Conservation (phyloP, 2,888 invertebrate genomes). For the Meloe dianella region DNA sequence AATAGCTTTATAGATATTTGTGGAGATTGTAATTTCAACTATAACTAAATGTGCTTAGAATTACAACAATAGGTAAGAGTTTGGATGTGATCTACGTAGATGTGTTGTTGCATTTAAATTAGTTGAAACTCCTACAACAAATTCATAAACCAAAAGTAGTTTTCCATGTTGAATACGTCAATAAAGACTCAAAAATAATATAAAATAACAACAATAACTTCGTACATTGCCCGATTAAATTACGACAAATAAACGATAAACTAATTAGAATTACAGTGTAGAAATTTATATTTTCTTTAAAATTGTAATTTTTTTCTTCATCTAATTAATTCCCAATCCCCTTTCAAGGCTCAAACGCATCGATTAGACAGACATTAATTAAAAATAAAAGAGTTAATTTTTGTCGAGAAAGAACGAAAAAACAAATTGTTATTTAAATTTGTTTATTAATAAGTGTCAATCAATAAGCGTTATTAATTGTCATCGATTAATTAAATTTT, state of each 20-base stretch:
- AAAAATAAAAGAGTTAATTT: background rate
- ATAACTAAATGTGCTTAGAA: conserved; percentile 17
- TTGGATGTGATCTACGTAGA: conserved; percentile 26
- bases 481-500: conserved; percentile 35
- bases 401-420: background rate
- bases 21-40: conserved; percentile 12
- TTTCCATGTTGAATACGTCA: too few species aligned
- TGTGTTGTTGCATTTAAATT: conserved; percentile 13
- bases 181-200: too few species aligned
- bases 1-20: background rate
- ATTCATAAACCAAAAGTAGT: conserved; percentile 39
- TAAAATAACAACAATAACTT: too few species aligned
- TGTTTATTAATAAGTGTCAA: background rate
- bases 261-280: background rate
- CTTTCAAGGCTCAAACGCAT: background rate
- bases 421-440: background rate
- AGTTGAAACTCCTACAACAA: conserved; percentile 21
- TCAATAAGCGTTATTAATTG: background rate
- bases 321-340: background rate
- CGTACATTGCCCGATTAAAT: conserved; percentile 32
- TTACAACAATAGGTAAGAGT: conserved; percentile 31
- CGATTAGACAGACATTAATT: background rate
- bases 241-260: conserved; percentile 13
- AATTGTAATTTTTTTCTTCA: background rate
- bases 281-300: background rate